Conservation (phyloP, 2,888 invertebrate genomes). For the Heliconius charithonia region DNA sequence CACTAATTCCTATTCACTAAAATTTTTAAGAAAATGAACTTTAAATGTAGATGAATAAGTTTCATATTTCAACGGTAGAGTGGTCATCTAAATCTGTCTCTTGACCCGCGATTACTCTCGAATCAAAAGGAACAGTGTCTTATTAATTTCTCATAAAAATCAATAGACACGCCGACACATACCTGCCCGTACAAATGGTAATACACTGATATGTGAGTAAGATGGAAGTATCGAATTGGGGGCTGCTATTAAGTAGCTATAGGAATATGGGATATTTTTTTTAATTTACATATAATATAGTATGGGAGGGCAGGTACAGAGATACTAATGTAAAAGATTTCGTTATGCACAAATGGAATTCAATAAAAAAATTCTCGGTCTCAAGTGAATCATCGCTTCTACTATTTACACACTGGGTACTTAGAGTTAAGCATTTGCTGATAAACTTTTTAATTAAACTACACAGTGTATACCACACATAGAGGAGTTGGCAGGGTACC, state of each 20-base stretch:
- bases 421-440: too few relatives aligned
- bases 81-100: constrained; percentile 37
- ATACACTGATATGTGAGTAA: constrained; percentile 19
- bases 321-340: too few relatives aligned
- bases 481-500: too few relatives aligned
- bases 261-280: too few relatives aligned
- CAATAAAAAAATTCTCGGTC: too few relatives aligned
- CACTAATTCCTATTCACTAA: constrained; percentile 28
- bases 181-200: constrained; percentile 40
- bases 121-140: constrained; percentile 42
- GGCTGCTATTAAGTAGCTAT: constrained; percentile 1
- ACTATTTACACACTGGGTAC: too few relatives aligned
- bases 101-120: constrained; percentile 42
- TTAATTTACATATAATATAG: too few relatives aligned
- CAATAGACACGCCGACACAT: constrained; percentile 50
- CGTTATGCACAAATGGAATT: too few relatives aligned
- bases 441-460: too few relatives aligned
- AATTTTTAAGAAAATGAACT: background rate
- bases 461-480: too few relatives aligned
- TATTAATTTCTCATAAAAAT: constrained; percentile 50
- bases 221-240: background rate
- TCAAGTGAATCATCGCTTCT: too few relatives aligned
- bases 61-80: background rate
- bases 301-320: too few relatives aligned
- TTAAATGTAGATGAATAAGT: background rate